Percentiles rank a stretch among this genome's conserved stretches.
Conservation (phyloP, 2,113 vertebrate species). For the Varanus komodoensis region DNA sequence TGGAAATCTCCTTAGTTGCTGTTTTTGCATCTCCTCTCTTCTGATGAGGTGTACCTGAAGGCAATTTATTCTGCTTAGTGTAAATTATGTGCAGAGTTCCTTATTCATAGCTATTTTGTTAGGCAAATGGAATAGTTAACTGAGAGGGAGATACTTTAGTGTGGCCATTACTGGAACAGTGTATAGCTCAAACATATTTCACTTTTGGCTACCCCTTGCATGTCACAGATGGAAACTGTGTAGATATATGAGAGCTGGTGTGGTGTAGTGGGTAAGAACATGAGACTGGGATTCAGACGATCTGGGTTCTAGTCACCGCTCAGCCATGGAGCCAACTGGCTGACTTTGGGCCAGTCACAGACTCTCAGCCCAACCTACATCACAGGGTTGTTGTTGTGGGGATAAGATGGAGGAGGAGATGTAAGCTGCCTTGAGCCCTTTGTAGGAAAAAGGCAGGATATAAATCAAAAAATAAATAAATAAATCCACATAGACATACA, state of each 20-base stretch:
- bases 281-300: too few species aligned
- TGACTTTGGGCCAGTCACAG: too few species aligned
- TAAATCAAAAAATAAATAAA: too few species aligned
- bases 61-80: constrained; percentile 6
- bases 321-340: too few species aligned
- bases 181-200: neutral
- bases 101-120: neutral
- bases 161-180: neutral
- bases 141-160: neutral
- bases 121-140: neutral
- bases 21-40: neutral
- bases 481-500: too few species aligned
- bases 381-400: too few species aligned
- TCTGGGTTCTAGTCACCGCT: too few species aligned
- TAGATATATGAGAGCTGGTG: too few species aligned
- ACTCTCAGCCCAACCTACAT: too few species aligned
- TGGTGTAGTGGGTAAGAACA: neutral
- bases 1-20: constrained; percentile 9
- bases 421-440: too few species aligned
- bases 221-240: neutral
- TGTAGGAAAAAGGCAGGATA: too few species aligned
- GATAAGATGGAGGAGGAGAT: too few species aligned
- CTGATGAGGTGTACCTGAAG: constrained; percentile 15
- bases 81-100: neutral
- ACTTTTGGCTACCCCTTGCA: neutral